Percentiles rank a stretch among this genome's conserved stretches.
Evolutionary conservation across 2,888 invertebrate species (phyloP).

Genomic region (Sipha maydis): DNA sequence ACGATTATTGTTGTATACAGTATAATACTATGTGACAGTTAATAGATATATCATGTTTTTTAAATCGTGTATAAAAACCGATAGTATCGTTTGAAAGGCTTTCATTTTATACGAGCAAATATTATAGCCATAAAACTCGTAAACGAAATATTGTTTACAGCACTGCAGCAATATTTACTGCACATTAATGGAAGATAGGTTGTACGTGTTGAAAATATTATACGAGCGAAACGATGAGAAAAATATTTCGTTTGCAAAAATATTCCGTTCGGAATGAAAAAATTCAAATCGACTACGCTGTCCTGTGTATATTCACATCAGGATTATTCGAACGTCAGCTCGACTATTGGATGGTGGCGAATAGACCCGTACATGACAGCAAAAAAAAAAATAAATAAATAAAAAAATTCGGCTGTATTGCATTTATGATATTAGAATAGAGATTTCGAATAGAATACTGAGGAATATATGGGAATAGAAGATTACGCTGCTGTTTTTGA

Average conservation of each 20-base stretch:
- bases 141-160: not conserved
- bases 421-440: conserved; percentile 28
- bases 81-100: too few species aligned
- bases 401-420: conserved; percentile 8
- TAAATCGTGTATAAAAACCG: not conserved
- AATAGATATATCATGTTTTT: not conserved
- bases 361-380: conserved; percentile 30
- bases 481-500: conserved; percentile 59
- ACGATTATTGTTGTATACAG: not conserved
- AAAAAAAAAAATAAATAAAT: not conserved
- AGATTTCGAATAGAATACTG: conserved; percentile 42
- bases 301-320: not conserved
- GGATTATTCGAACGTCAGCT: not conserved
- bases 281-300: not conserved
- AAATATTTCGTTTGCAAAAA: not conserved
- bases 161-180: too few species aligned
- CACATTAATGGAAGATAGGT: not conserved
- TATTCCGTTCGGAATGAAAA: not conserved
- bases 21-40: not conserved
- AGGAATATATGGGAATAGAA: conserved; percentile 10
- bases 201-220: not conserved
- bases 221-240: not conserved
- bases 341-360: not conserved
- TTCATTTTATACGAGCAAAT: too few species aligned
- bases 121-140: not conserved